Conservation (phyloP, 2,113 vertebrate genomes). For the Eublepharis macularius region DNA sequence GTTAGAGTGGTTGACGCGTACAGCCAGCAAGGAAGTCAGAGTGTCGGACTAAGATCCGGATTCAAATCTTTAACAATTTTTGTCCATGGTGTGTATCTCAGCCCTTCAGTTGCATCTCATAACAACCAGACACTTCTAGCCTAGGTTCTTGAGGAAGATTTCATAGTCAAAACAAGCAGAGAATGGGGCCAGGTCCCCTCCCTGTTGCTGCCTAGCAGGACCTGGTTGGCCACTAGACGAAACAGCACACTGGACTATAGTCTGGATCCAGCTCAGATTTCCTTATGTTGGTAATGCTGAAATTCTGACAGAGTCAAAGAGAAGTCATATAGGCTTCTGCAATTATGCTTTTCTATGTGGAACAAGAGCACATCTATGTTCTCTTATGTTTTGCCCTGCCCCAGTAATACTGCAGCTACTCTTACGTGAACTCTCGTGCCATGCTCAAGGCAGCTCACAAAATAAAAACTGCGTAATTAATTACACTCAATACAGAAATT, state of each 20-base stretch:
- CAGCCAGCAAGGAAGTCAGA: too few relatives aligned
- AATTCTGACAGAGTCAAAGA: not conserved
- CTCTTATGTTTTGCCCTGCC: not conserved
- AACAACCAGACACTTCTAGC: too few relatives aligned
- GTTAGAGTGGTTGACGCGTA: too few relatives aligned
- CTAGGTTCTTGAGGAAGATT: too few relatives aligned
- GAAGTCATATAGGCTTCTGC: not conserved
- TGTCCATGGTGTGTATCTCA: too few relatives aligned
- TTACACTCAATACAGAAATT: not conserved
- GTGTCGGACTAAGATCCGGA: too few relatives aligned
- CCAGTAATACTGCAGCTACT: not conserved
- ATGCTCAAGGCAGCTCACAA: not conserved
- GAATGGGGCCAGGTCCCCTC: not conserved
- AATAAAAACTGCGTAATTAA: not conserved
- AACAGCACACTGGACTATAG: not conserved
- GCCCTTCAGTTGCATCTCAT: too few relatives aligned
- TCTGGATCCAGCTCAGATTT: not conserved
- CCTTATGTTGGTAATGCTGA: not conserved
- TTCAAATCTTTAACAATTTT: too few relatives aligned
- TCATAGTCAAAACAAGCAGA: too few relatives aligned
- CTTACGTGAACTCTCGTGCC: not conserved
- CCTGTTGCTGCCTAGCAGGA: not conserved
- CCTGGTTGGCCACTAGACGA: not conserved
- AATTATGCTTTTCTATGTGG: not conserved
- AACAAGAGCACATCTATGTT: rapidly evolving